Evolutionary conservation across 2,797 vertebrate genomes (phyloP).

Genomic region (Neomorphus geoffroyi): DNA sequence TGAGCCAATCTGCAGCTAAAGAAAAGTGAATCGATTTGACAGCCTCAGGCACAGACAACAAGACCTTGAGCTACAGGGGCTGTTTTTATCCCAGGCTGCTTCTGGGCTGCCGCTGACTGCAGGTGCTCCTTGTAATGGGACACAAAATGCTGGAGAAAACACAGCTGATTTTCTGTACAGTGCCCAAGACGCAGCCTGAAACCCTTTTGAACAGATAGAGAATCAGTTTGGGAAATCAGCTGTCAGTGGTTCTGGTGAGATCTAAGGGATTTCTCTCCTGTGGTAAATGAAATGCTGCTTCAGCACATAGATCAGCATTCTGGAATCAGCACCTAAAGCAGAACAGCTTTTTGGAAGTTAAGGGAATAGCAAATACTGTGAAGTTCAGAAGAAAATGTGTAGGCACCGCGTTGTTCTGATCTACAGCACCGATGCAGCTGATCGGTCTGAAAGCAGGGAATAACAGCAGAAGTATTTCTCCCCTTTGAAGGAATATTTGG

Average conservation of each 20-base stretch:
- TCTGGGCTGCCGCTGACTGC: neutral
- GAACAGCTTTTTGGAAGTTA: neutral
- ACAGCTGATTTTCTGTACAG: neutral
- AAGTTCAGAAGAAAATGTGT: neutral
- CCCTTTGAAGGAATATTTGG: neutral
- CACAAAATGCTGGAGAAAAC: neutral
- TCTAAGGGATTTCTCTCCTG: neutral
- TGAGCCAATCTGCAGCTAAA: neutral
- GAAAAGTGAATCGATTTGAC: neutral
- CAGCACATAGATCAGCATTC: neutral
- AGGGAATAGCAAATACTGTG: neutral
- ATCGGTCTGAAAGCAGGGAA: neutral
- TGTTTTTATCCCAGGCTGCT: neutral
- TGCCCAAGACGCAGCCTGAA: neutral
- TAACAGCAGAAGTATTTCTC: neutral
- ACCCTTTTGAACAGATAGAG: neutral
- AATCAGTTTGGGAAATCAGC: neutral
- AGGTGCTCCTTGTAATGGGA: neutral
- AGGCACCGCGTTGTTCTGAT: neutral
- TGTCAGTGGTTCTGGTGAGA: neutral
- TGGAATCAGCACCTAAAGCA: neutral
- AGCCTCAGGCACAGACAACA: neutral
- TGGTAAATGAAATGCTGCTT: neutral
- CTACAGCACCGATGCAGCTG: neutral
- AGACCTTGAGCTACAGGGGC: accelerated